These are phyloP conservation scores for Trichogramma evanescens DNA, from an alignment of 2,888 invertebrate genomes.

Conservation along the genomic window DNA sequence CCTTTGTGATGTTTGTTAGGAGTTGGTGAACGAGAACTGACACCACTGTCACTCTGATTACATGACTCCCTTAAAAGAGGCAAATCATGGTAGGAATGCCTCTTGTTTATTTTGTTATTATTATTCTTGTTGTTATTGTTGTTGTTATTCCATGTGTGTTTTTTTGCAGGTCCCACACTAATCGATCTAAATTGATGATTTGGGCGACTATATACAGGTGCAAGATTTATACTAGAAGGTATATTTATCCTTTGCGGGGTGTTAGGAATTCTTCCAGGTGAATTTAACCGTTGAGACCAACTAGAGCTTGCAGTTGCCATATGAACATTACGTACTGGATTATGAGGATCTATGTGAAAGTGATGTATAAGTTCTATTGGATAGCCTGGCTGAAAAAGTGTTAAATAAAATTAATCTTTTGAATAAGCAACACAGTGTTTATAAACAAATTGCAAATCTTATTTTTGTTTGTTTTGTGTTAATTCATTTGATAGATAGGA, in stretches of 20 bases:
- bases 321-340: slow-evolving; percentile 32
- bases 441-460: no score
- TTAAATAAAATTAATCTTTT: slow-evolving; percentile 1
- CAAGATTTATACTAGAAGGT: slow-evolving; percentile 19
- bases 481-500: neutral
- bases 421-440: neutral
- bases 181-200: slow-evolving; percentile 27
- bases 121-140: slow-evolving; percentile 29
- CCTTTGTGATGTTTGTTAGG: slow-evolving; percentile 39
- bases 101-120: slow-evolving; percentile 30
- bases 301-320: slow-evolving; percentile 26
- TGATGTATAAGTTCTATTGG: slow-evolving; percentile 37
- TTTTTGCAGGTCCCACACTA: slow-evolving; percentile 31
- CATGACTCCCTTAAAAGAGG: slow-evolving; percentile 31
- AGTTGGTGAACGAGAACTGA: slow-evolving; percentile 43
- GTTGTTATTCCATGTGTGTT: slow-evolving; percentile 31
- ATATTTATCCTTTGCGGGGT: slow-evolving; percentile 29
- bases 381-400: slow-evolving; percentile 33
- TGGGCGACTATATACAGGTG: slow-evolving; percentile 29
- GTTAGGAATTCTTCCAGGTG: slow-evolving; percentile 19
- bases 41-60: slow-evolving; percentile 41
- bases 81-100: slow-evolving; percentile 29
- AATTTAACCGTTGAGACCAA: slow-evolving; percentile 35
- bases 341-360: slow-evolving; percentile 36
- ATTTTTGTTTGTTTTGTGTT: no score